Evolutionary conservation across 2,888 invertebrate genomes (phyloP).

Genomic region (Drepanosiphum platanoidis): DNA sequence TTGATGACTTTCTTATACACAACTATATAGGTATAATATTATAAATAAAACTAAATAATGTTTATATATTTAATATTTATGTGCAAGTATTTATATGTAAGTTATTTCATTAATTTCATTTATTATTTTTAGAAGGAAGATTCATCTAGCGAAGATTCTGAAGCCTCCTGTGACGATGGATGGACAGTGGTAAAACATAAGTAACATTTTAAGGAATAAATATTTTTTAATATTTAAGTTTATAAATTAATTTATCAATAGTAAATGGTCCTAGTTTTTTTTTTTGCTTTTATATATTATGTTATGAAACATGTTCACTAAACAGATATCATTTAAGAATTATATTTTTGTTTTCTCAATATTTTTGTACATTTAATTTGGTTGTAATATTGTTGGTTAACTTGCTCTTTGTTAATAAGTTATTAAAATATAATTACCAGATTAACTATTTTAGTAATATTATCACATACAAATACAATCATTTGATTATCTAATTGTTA

Average conservation of each 20-base stretch:
- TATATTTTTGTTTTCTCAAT: neutral
- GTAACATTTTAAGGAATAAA: neutral
- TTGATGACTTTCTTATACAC: too few species aligned
- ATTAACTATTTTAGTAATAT: neutral
- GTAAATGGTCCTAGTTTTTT: neutral
- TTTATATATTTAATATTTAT: too few species aligned
- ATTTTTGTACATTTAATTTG: constrained; percentile 17
- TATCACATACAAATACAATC: too few species aligned
- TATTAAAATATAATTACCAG: neutral
- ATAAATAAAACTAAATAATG: too few species aligned
- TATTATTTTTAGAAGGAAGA: constrained; percentile 33
- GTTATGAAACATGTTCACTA: neutral
- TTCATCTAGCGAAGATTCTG: constrained; percentile 42
- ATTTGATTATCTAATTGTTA: too few species aligned
- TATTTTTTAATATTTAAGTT: constrained; percentile 1
- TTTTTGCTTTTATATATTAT: neutral
- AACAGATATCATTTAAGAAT: neutral
- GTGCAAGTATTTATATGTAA: neutral
- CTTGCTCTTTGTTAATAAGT: neutral
- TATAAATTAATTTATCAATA: constrained; percentile 7
- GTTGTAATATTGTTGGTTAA: constrained; percentile 5
- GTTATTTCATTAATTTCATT: neutral
- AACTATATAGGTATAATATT: too few species aligned
- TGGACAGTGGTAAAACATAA: constrained; percentile 60
- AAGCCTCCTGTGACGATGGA: constrained; percentile 36